A percentile compares a stretch with the other conserved stretches of the same genome.
These are phyloP conservation scores for Acyrthosiphon pisum DNA, from an alignment of 1,140 invertebrate species.

Conservation along the genomic window DNA sequence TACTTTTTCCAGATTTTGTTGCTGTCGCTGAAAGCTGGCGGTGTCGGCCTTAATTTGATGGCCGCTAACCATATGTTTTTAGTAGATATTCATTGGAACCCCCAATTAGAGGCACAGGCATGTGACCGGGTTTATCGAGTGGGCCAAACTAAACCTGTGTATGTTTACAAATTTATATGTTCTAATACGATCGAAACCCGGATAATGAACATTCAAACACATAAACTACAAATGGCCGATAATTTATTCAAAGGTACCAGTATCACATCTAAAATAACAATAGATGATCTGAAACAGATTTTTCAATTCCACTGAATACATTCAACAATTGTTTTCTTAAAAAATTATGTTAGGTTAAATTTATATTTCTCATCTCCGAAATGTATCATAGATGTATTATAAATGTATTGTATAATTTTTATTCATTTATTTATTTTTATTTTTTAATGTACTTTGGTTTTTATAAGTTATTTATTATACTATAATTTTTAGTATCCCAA, in stretches of 20 bases:
- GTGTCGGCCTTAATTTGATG: constrained; percentile 87
- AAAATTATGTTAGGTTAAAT: neutral
- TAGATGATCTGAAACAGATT: constrained; percentile 8
- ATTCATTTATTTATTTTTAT: no score
- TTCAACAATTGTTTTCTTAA: constrained; percentile 59
- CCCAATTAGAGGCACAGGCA: constrained; percentile 88
- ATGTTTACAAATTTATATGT: constrained; percentile 77
- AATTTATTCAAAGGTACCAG: neutral
- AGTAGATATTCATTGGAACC: constrained; percentile 93
- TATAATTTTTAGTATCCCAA: no score
- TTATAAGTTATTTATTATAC: no score
- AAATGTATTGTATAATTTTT: no score
- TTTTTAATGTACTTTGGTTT: no score
- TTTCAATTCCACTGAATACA: constrained; percentile 59
- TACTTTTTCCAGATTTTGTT: constrained; percentile 66
- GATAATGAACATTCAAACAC: neutral
- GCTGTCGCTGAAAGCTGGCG: constrained; percentile 85
- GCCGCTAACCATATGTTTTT: constrained; percentile 89
- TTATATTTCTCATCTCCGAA: neutral
- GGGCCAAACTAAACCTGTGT: constrained; percentile 81
- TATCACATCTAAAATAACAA: neutral
- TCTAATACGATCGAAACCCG: neutral
- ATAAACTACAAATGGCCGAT: neutral
- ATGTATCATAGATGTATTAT: neutral
- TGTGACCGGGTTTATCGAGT: constrained; percentile 89